Percentiles rank a stretch among this genome's conserved stretches.
phyloP scores from a whole-genome alignment of 2,797 vertebrate genomes.

The Xiphorhynchus erythropygius region DNA sequence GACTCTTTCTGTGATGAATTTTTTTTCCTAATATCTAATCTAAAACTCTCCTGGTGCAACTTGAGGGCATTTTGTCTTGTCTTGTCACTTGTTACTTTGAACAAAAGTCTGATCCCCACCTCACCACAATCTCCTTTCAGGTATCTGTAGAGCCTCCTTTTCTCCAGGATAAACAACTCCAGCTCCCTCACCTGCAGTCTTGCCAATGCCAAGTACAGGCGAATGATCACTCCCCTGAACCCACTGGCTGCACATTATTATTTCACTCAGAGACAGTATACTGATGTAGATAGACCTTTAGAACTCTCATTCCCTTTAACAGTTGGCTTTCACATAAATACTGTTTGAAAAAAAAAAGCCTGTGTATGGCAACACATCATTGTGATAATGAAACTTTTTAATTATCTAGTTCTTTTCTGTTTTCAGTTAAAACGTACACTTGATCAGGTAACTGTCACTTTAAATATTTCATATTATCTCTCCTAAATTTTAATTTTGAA shows the following conservation, averaged over 20 bases:
- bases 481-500: background rate
- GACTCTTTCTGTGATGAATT: background rate
- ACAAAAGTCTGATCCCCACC: background rate
- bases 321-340: background rate
- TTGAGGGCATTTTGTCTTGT: accelerated
- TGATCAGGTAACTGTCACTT: background rate
- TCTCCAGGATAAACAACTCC: background rate
- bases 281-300: background rate
- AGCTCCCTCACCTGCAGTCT: accelerated
- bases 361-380: background rate
- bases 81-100: background rate
- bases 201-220: background rate
- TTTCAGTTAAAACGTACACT: background rate
- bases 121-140: too few species aligned
- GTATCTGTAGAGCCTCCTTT: background rate
- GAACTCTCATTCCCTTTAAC: background rate
- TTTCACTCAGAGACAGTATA: background rate
- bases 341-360: background rate
- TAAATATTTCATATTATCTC: background rate
- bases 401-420: background rate
- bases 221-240: background rate
- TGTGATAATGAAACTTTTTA: background rate
- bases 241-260: background rate
- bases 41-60: background rate
- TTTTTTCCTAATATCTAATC: background rate